Percentiles rank a stretch among this genome's conserved stretches.
These are phyloP conservation scores for Boulengeromyrus knoepffleri DNA, from an alignment of 2,113 vertebrate species.

Conservation along the genomic window DNA sequence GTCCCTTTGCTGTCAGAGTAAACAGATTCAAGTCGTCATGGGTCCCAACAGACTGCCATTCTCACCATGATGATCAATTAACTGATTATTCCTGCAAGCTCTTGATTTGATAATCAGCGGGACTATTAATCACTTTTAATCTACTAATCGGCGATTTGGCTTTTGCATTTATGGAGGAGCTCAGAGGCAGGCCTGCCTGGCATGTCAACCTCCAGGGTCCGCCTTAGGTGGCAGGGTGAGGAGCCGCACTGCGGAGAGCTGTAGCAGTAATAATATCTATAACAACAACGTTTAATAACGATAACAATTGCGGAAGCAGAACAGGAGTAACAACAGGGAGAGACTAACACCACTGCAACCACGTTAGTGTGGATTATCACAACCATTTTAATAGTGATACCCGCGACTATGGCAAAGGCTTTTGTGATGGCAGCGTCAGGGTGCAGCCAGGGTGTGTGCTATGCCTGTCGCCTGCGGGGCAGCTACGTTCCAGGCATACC, in stretches of 20 bases:
- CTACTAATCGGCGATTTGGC: constrained; percentile 47
- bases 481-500: neutral
- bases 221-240: constrained; percentile 18
- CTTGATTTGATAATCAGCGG: constrained; percentile 52
- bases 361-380: neutral
- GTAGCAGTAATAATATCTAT: neutral
- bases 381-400: neutral
- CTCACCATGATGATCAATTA: constrained; percentile 51
- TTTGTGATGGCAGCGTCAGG: neutral
- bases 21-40: constrained; percentile 21
- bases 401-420: neutral
- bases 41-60: constrained; percentile 17
- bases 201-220: constrained; percentile 26
- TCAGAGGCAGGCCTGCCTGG: constrained; percentile 24
- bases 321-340: neutral
- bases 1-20: constrained; percentile 22
- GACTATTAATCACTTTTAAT: constrained; percentile 60
- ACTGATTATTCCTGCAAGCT: constrained; percentile 53
- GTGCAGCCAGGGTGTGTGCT: neutral
- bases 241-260: neutral
- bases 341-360: too few species aligned
- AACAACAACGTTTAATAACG: neutral
- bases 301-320: neutral
- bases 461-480: too few species aligned
- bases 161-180: constrained; percentile 30